Evolutionary conservation across 1,140 invertebrate species (phyloP), one percentile per base, ranked within the genome.

Genomic region (Solenopsis fugax): DNA sequence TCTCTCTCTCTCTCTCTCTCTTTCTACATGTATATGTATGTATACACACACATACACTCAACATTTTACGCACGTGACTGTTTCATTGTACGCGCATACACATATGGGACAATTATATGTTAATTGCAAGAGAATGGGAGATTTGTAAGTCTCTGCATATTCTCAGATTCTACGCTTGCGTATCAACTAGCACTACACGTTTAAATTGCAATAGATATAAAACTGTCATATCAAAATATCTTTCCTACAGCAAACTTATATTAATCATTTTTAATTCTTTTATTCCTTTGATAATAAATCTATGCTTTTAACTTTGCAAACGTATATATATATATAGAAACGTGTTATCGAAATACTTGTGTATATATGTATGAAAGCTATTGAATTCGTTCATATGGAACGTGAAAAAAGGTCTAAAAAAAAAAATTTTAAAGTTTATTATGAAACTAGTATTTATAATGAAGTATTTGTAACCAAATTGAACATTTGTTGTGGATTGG

Each of bases 21-120:
- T 85, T 24, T 85, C 60, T 88, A 82, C 67, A 75, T 80, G 50
- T 85, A 67, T 91, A 64, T 90, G 41, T 90, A 84, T 88, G 45
- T 82, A 73, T 88, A 85, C 45, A 76, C 60, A 76, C 60, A 64
- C 56, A 60, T 41, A 54, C 21, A 69, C 41, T 72, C n/a, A 88
- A 77, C 60, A 50, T 45, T 56, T 62, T 73, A 73, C 69, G 60
- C 54, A 89, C 60, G 81, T 45, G 52, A 88, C 13, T 24, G 56
- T 45, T 78, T 84, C 13, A 50, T 84, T 84, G 29, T 84, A 72
- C 67, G 80, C 67, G 52, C 24, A 81, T 56, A 67, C 21, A 54
- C 24, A 60, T 82, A n/a, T 52, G 41, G 18, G 13, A 84, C 9
- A 48, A 54, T 72, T 84, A 82, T 82, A 34, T 73, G 13, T 84